These are phyloP conservation scores for Drosophila nasuta DNA, from an alignment of 1,140 invertebrate species.

Conservation along the genomic window DNA sequence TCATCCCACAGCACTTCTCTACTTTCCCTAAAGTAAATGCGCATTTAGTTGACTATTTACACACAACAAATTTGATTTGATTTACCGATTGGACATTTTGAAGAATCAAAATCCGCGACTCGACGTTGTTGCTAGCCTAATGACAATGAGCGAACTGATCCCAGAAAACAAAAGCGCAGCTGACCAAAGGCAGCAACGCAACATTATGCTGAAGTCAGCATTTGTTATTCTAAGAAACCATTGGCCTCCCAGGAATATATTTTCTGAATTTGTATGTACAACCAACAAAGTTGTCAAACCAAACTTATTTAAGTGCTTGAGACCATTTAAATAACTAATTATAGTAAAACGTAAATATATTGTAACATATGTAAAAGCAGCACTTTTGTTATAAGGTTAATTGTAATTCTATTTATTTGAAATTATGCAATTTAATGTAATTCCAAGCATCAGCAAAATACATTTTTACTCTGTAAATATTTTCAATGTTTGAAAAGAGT, in stretches of 20 bases:
- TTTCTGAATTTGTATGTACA: neutral
- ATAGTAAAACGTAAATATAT: neutral
- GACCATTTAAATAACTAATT: no score
- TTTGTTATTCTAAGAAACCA: conserved; percentile 20
- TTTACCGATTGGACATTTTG: conserved; percentile 34
- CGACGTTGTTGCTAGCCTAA: conserved; percentile 22
- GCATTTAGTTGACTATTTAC: neutral
- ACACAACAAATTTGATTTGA: neutral
- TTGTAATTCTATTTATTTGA: neutral
- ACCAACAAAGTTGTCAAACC: no score
- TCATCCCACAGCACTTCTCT: conserved; percentile 23
- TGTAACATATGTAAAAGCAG: neutral
- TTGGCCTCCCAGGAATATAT: neutral
- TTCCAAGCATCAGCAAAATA: neutral
- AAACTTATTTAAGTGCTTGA: no score
- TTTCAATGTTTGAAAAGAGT: neutral
- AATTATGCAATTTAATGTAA: neutral
- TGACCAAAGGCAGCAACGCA: neutral
- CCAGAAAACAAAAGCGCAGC: neutral
- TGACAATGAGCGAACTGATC: conserved; percentile 20
- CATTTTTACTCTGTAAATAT: neutral
- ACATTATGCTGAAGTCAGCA: conserved; percentile 26
- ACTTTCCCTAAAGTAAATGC: conserved; percentile 26
- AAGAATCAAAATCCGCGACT: neutral
- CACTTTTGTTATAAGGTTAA: neutral